Conservation (phyloP, 2,888 invertebrate genomes). For the Eumerus sabulonum region DNA sequence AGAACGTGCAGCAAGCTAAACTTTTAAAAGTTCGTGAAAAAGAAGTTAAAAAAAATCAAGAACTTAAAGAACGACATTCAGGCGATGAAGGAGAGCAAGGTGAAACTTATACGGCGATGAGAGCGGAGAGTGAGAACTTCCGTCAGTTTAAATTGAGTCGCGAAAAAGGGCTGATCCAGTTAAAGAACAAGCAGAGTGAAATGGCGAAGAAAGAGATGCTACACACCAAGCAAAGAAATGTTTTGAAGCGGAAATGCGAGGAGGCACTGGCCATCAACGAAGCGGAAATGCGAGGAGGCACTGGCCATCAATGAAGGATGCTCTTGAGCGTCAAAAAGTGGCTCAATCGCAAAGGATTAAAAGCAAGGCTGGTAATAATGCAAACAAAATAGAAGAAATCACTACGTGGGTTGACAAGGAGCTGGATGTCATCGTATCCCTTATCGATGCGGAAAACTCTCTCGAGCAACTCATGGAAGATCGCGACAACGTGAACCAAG, state of each 20-base stretch:
- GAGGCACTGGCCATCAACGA: constrained; percentile 92
- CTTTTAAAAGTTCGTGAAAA: constrained; percentile 88
- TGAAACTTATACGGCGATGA: constrained; percentile 91
- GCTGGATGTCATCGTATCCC: constrained; percentile 87
- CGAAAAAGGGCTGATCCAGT: constrained; percentile 88
- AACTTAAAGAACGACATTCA: constrained; percentile 86
- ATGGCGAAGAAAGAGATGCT: constrained; percentile 88
- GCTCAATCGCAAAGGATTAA: constrained; percentile 75
- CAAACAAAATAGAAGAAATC: constrained; percentile 80
- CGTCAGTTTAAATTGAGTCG: constrained; percentile 89
- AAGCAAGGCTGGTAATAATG: constrained; percentile 70
- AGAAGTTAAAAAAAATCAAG: constrained; percentile 87
- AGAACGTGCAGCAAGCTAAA: constrained; percentile 84
- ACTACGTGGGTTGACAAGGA: constrained; percentile 87
- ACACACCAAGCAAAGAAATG: constrained; percentile 89
- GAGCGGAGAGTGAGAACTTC: constrained; percentile 90
- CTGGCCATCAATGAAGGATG: constrained; percentile 85
- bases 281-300: constrained; percentile 92
- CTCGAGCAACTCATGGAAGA: constrained; percentile 88
- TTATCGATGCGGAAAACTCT: constrained; percentile 88
- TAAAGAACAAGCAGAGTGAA: constrained; percentile 89
- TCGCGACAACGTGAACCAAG: constrained; percentile 70
- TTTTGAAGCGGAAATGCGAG: constrained; percentile 92
- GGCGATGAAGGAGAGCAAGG: constrained; percentile 89
- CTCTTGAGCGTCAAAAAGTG: constrained; percentile 75